phyloP scores from a whole-genome alignment of 2,113 vertebrate genomes.

The Taurulus bubalis region DNA sequence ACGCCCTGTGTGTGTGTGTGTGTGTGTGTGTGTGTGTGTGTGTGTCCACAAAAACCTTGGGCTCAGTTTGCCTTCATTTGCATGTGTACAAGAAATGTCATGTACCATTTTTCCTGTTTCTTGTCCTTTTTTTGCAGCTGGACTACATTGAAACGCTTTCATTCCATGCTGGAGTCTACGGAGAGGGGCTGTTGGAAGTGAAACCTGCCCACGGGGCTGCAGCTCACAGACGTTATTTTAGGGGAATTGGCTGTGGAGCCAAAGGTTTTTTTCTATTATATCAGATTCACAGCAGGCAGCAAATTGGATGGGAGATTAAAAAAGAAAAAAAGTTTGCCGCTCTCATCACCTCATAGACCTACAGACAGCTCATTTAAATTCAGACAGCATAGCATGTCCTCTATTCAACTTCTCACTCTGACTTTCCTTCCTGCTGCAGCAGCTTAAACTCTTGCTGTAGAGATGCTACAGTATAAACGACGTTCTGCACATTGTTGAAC shows the following conservation, averaged over 20 bases:
- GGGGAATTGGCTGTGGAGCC: slow-evolving; percentile 38
- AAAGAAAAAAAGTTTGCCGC: slow-evolving; percentile 28
- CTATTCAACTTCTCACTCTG: slow-evolving; percentile 25
- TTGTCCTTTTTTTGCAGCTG: slow-evolving; percentile 9
- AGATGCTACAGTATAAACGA: slow-evolving; percentile 3
- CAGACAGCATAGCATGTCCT: not conserved
- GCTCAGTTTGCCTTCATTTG: slow-evolving; percentile 69
- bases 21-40: slow-evolving; percentile 3
- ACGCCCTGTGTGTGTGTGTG: slow-evolving; percentile 10
- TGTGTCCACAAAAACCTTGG: slow-evolving; percentile 49
- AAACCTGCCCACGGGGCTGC: slow-evolving; percentile 52
- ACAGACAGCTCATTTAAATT: slow-evolving; percentile 54
- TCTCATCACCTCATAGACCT: slow-evolving; percentile 44
- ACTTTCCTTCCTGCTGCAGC: slow-evolving; percentile 9
- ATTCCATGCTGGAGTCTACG: not conserved
- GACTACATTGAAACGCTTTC: slow-evolving; percentile 31
- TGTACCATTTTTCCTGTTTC: not conserved
- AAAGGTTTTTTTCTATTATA: slow-evolving; percentile 17
- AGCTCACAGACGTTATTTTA: slow-evolving; percentile 47
- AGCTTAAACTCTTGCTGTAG: slow-evolving; percentile 6
- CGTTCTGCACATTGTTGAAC: slow-evolving; percentile 38
- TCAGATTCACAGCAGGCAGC: slow-evolving; percentile 61
- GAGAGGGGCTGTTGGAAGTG: slow-evolving; percentile 12
- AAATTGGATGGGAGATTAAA: slow-evolving; percentile 61
- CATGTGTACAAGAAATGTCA: slow-evolving; percentile 52